phyloP scores from a whole-genome alignment of 2,888 invertebrate genomes.

The Ischnus inquisitorius region DNA sequence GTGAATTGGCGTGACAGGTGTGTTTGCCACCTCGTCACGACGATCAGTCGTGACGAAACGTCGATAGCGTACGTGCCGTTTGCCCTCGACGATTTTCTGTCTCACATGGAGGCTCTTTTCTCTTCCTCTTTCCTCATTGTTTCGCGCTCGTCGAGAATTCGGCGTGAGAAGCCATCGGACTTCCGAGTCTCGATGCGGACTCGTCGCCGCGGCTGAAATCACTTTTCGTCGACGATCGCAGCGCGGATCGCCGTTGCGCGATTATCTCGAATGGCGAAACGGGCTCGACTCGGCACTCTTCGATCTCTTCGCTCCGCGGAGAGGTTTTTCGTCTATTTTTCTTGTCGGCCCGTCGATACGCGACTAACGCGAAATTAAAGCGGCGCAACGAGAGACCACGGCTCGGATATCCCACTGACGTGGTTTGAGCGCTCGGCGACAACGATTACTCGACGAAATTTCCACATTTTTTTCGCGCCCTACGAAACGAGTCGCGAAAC shows the following conservation, averaged over 20 bases:
- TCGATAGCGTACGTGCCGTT: conserved; percentile 29
- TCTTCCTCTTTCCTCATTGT: not conserved
- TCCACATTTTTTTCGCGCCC: conserved; percentile 77
- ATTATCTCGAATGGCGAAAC: too few species aligned
- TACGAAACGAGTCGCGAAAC: conserved; percentile 70
- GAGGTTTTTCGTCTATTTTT: too few species aligned
- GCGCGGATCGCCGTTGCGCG: too few species aligned
- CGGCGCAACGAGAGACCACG: not conserved
- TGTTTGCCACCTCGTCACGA: not conserved
- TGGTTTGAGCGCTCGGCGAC: conserved; percentile 19
- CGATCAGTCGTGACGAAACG: conserved; percentile 27
- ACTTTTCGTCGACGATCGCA: too few species aligned
- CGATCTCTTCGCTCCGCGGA: too few species aligned
- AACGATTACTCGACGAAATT: not conserved
- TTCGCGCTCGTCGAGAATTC: not conserved
- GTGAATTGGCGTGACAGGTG: conserved; percentile 10
- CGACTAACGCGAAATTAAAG: not conserved
- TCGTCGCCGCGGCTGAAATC: not conserved
- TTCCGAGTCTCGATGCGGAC: not conserved
- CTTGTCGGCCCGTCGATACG: not conserved
- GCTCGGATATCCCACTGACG: conserved; percentile 35
- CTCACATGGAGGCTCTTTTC: not conserved
- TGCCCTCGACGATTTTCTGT: not conserved
- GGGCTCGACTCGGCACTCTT: too few species aligned
- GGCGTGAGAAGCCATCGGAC: not conserved